Percentiles rank a stretch among this genome's conserved stretches.
These are phyloP conservation scores for Epirrita christyi DNA, from an alignment of 2,888 invertebrate genomes.

Conservation along the genomic window DNA sequence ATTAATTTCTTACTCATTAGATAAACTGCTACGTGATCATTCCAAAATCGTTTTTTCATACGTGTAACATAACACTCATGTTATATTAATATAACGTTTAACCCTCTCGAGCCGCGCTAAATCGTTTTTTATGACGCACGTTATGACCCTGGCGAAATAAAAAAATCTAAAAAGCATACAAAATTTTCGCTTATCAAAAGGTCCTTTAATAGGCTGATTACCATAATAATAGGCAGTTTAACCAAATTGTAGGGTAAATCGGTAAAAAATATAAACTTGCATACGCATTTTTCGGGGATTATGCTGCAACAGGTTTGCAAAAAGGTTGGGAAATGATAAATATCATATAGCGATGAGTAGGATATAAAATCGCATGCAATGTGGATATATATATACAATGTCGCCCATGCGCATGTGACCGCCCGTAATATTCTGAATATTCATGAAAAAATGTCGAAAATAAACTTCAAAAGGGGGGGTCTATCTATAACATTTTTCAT, in stretches of 20 bases:
- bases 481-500: no score
- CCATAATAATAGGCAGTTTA: conserved; percentile 29
- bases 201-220: conserved; percentile 42
- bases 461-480: no score
- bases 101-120: conserved; percentile 54
- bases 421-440: no score
- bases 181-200: conserved; percentile 55
- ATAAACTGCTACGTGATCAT: not conserved
- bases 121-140: conserved; percentile 73
- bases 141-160: conserved; percentile 59
- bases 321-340: not conserved
- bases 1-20: no score
- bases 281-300: conserved; percentile 7
- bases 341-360: not conserved
- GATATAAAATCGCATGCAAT: not conserved
- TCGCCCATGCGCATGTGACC: no score
- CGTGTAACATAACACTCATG: conserved; percentile 39
- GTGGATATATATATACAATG: not conserved
- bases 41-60: not conserved
- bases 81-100: conserved; percentile 44
- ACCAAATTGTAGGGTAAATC: conserved; percentile 15
- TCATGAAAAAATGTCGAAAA: no score
- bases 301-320: conserved; percentile 17
- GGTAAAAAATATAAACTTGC: conserved; percentile 11
- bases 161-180: conserved; percentile 52